A percentile compares a stretch with the other conserved stretches of the same genome.
These are phyloP conservation scores for Squalus acanthias DNA, from an alignment of 2,797 vertebrate species.

Conservation along the genomic window DNA sequence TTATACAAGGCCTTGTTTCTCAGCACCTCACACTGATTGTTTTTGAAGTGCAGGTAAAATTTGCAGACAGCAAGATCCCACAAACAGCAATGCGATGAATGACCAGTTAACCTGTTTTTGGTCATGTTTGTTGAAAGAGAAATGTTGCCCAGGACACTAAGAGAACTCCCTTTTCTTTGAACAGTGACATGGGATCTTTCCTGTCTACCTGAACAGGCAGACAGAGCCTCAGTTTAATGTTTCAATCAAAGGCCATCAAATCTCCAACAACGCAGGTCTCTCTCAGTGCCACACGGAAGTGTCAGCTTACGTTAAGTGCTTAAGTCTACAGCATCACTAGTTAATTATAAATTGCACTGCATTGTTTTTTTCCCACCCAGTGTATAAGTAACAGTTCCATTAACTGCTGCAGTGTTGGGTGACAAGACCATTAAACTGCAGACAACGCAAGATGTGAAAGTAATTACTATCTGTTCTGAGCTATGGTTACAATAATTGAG, in stretches of 20 bases:
- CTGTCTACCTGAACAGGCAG: not conserved
- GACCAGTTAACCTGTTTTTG: not conserved
- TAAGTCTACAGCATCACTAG: not conserved
- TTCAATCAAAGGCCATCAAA: not conserved
- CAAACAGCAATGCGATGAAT: not conserved
- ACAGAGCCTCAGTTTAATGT: not conserved
- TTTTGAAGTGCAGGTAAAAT: not conserved
- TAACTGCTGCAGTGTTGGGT: constrained; percentile 54
- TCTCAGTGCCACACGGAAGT: not conserved
- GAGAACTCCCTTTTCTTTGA: not conserved
- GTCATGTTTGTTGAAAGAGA: not conserved
- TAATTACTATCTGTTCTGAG: constrained; percentile 66
- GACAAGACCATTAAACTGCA: constrained; percentile 66
- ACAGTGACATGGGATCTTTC: not conserved
- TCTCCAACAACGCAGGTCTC: not conserved
- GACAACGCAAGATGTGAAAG: constrained; percentile 62
- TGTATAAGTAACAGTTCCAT: constrained; percentile 35
- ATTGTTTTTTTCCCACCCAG: not conserved
- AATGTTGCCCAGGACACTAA: not conserved
- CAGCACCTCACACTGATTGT: no score
- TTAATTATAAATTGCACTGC: constrained; percentile 9
- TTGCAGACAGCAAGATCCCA: not conserved
- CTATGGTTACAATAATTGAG: constrained; percentile 57
- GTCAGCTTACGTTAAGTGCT: not conserved
- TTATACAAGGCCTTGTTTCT: not conserved